Evolutionary conservation across 2,888 invertebrate genomes (phyloP).

Genomic region (Sacculina carcini): DNA sequence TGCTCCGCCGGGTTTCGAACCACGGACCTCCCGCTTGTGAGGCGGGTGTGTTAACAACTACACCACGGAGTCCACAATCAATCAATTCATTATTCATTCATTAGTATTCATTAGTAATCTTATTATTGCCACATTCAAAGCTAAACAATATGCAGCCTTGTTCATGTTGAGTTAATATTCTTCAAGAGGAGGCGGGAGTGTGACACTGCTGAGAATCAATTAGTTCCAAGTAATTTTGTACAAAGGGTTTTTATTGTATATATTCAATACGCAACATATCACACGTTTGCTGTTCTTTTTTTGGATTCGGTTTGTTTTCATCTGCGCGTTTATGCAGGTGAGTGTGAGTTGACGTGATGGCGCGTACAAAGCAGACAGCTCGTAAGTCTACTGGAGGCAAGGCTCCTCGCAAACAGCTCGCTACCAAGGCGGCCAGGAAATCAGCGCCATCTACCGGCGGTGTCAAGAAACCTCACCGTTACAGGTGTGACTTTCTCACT

Average conservation of each 20-base stretch:
- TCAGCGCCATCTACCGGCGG: slow-evolving; percentile 83
- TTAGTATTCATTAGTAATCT: no score
- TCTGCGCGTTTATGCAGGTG: not conserved
- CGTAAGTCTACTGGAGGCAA: slow-evolving; percentile 93
- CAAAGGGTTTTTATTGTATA: no score
- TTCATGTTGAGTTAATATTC: not conserved
- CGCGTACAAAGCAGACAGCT: slow-evolving; percentile 91
- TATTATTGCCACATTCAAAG: no score
- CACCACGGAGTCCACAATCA: no score
- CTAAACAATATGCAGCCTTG: not conserved
- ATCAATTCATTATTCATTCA: no score
- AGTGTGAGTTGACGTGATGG: slow-evolving; percentile 39
- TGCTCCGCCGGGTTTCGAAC: no score
- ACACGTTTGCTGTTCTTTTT: not conserved
- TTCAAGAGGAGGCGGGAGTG: not conserved
- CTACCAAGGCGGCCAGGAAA: slow-evolving; percentile 83
- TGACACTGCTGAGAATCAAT: not conserved
- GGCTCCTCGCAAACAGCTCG: slow-evolving; percentile 75
- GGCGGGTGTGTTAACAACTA: no score
- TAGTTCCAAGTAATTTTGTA: not conserved
- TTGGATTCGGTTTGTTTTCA: not conserved
- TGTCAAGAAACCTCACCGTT: slow-evolving; percentile 89
- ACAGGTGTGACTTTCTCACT: slow-evolving; percentile 19
- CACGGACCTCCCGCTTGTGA: no score
- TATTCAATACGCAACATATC: not conserved